A percentile compares a stretch with the other conserved stretches of the same genome.
These are phyloP conservation scores for Periphyllus acericola DNA, from an alignment of 2,888 invertebrate genomes.

Conservation along the genomic window DNA sequence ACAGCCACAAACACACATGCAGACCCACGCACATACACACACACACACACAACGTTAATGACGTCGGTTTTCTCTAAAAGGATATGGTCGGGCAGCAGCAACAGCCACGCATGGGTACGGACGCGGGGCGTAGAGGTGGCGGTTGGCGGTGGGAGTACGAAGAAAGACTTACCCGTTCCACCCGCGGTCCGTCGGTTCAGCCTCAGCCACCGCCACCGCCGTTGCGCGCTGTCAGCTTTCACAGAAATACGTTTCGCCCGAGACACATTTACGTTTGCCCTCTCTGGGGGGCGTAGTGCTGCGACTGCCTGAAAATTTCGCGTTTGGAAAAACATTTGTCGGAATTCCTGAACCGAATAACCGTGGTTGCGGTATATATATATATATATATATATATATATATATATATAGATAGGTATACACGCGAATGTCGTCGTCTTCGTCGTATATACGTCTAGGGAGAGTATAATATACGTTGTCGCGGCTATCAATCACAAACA, in stretches of 20 bases:
- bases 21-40: background rate
- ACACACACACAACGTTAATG: conserved; percentile 15
- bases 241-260: background rate
- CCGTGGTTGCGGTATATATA: too few species aligned
- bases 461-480: conserved; percentile 31
- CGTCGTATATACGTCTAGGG: background rate
- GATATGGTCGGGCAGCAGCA: conserved; percentile 37
- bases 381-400: background rate
- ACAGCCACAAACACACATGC: background rate
- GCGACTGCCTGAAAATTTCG: conserved; percentile 17
- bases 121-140: background rate
- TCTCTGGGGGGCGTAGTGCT: background rate
- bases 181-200: background rate
- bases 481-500: conserved; percentile 43
- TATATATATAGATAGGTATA: background rate
- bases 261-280: background rate
- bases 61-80: conserved; percentile 56
- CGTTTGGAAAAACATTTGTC: conserved; percentile 43
- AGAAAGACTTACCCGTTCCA: conserved; percentile 39
- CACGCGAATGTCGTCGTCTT: background rate
- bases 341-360: conserved; percentile 45
- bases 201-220: background rate
- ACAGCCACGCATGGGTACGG: background rate
- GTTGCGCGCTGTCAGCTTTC: conserved; percentile 44
- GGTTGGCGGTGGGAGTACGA: background rate